Base-by-base conservation (phyloP, 2,797 vertebrate genomes). In the Lagodon rhomboides region DNA sequence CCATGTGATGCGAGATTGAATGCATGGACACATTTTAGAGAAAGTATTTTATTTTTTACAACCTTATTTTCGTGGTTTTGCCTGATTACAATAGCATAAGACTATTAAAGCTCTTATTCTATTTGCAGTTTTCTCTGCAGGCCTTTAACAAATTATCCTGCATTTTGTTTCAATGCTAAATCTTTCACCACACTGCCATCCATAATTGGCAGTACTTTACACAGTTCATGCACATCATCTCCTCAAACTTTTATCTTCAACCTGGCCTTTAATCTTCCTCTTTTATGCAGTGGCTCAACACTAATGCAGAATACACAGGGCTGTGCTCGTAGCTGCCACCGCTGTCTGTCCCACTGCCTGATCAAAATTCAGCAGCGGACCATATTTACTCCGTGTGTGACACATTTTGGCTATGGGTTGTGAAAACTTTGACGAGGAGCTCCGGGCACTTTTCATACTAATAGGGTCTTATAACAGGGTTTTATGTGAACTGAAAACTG, bases 361-460 rank as follows among this genome's bases (percentile, higher is more conserved):
- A 92, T 93, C 85, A 92, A 86, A 87, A 92, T 90, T 86, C 89
- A 90, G 78, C 84, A 87, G 73, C 60, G 38, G 74, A 25, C 43
- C 65, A n/a, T 74, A 86, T 88, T 91, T 83, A 84, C 67, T 54
- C 73, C 16, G 54, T 63, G 53, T 81, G 83, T 90, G 87, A 90
- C 82, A 92, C 71, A 74, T 87, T 89, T 90, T 79, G 83, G 77
- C 74, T 75, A 68, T 89, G 79, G 75, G 77, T 86, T 89, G 90
- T 83, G 79, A 91, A 91, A 91, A 92, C 78, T 87, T 87, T 87
- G 74, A 88, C 89, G 53, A 44, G 41, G 68, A 77, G 91, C 90
- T 90, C 79, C 62, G 73, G 89, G 87, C 89, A 81, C 73, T 89
- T 88, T 85, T 85, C 70, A 68, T 64, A 59, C 68, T 77, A 84